Conservation (phyloP, 2,888 invertebrate species). For the Andrena haemorrhoa region DNA sequence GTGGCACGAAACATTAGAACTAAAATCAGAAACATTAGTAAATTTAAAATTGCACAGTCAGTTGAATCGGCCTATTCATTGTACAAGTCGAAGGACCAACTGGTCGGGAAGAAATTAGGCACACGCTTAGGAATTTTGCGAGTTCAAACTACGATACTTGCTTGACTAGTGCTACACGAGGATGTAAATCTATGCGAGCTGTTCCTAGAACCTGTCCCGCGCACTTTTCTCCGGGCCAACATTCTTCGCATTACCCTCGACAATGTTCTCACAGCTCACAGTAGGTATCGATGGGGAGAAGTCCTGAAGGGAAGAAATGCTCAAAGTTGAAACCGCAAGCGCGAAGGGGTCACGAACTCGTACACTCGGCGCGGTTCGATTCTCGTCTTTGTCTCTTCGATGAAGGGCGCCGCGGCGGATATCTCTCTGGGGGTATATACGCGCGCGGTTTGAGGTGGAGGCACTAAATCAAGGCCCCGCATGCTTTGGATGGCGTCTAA, state of each 20-base stretch:
- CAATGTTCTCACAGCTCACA: background rate
- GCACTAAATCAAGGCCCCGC: conserved; percentile 85
- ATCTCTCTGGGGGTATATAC: conserved; percentile 74
- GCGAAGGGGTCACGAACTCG: conserved; percentile 77
- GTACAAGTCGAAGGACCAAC: too few relatives aligned
- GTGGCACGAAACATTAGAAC: too few relatives aligned
- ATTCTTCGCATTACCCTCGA: conserved; percentile 18
- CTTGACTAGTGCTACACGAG: too few relatives aligned
- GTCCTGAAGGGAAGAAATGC: background rate
- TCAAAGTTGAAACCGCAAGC: conserved; percentile 12
- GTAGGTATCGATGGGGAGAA: background rate
- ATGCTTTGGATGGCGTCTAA: conserved; percentile 85
- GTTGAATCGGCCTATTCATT: too few relatives aligned
- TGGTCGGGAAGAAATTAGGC: too few relatives aligned
- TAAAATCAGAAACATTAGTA: too few relatives aligned
- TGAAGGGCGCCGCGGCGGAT: conserved; percentile 78
- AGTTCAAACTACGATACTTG: too few relatives aligned
- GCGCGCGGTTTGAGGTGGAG: conserved; percentile 79
- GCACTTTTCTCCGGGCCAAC: background rate
- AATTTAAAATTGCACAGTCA: too few relatives aligned
- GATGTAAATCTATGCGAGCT: too few relatives aligned
- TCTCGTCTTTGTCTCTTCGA: conserved; percentile 82
- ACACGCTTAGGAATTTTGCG: too few relatives aligned
- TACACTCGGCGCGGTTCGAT: conserved; percentile 73
- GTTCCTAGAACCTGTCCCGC: too few relatives aligned